These are phyloP conservation scores for Cephus runcator DNA, from an alignment of 2,888 invertebrate species.

Conservation along the genomic window DNA sequence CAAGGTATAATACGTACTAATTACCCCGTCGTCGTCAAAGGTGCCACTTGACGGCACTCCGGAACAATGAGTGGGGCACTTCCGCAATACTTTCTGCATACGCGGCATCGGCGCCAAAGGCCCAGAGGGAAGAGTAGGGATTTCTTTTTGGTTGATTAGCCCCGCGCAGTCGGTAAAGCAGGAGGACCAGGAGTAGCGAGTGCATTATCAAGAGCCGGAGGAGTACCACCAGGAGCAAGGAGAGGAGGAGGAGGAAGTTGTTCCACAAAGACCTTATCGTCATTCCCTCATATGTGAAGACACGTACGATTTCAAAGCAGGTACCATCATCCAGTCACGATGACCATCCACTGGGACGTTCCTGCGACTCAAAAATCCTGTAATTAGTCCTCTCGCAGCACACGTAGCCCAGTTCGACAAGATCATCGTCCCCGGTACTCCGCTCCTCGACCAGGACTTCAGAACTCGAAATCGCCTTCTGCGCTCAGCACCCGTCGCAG, in stretches of 20 bases:
- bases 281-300: conserved; percentile 6
- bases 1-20: conserved; percentile 61
- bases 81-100: conserved; percentile 55
- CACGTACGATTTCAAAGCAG: conserved; percentile 16
- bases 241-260: background rate
- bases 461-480: background rate
- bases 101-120: conserved; percentile 46
- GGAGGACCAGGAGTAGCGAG: background rate
- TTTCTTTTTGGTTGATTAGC: conserved; percentile 54
- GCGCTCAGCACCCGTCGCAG: too few relatives aligned
- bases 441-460: background rate
- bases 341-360: conserved; percentile 46
- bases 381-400: conserved; percentile 47
- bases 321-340: conserved; percentile 40
- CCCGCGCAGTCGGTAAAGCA: conserved; percentile 16
- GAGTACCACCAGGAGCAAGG: background rate
- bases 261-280: conserved; percentile 11
- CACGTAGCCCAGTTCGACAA: conserved; percentile 27
- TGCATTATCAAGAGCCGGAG: conserved; percentile 17
- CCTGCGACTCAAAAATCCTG: conserved; percentile 10
- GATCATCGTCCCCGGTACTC: conserved; percentile 28
- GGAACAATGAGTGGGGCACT: conserved; percentile 52
- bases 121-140: conserved; percentile 3
- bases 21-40: conserved; percentile 60
- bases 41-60: conserved; percentile 51